phyloP scores from a whole-genome alignment of 2,113 vertebrate species.

The Scolopax mira region DNA sequence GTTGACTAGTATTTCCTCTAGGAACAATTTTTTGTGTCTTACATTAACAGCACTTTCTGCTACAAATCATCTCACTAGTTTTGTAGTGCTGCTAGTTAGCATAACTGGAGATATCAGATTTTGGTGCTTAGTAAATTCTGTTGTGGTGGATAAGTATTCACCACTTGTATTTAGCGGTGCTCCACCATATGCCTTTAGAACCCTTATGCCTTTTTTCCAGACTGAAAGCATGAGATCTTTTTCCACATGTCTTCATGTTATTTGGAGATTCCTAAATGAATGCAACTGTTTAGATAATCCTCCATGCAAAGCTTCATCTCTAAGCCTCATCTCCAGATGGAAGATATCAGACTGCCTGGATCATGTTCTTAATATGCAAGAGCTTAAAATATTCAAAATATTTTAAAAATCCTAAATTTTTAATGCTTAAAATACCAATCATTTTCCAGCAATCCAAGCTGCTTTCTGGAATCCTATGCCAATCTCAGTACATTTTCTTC shows the following conservation, averaged over 20 bases:
- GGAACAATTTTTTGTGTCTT: not conserved
- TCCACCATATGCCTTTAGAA: not conserved
- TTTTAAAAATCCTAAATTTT: not conserved
- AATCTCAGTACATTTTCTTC: slow-evolving; percentile 2
- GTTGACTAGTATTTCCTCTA: not conserved
- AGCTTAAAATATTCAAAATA: not conserved
- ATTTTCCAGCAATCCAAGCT: not conserved
- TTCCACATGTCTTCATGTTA: not conserved
- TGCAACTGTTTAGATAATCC: not conserved
- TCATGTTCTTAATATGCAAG: not conserved
- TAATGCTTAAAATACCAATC: not conserved
- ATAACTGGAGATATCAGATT: not conserved
- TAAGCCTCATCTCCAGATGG: not conserved
- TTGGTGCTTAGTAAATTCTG: not conserved
- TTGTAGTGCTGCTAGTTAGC: not conserved
- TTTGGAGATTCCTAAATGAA: not conserved
- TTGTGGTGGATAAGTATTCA: not conserved
- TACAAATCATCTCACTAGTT: not conserved
- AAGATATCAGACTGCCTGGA: not conserved
- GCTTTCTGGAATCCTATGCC: not conserved
- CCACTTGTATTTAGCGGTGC: not conserved
- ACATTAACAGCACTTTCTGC: not conserved
- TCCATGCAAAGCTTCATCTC: not conserved
- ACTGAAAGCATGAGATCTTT: not conserved
- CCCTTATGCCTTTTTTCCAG: not conserved